These are phyloP conservation scores for Petrosia ficiformis DNA, from an alignment of 37 sponge, comb jelly and placozoan species.

Conservation along the genomic window DNA sequence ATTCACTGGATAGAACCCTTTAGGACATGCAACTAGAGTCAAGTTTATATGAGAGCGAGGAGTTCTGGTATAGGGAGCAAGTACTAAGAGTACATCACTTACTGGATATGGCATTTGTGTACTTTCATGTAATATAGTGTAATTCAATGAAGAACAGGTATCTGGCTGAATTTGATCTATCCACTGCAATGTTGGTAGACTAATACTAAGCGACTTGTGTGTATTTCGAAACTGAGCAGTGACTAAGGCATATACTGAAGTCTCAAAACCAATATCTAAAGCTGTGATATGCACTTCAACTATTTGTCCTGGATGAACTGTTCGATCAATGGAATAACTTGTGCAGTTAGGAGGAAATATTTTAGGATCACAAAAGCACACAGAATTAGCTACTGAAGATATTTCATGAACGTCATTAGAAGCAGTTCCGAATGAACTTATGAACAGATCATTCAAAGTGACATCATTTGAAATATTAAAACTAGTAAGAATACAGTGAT, in stretches of 20 bases:
- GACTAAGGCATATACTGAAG: background rate
- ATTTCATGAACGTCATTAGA: background rate
- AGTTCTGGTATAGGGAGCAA: background rate
- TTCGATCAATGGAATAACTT: background rate
- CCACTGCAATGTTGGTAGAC: background rate
- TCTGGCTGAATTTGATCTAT: background rate
- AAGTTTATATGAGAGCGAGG: background rate
- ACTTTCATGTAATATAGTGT: background rate
- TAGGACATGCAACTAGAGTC: slow-evolving; percentile 25
- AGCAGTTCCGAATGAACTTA: background rate
- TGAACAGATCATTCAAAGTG: background rate
- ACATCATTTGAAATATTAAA: background rate
- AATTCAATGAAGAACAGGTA: background rate
- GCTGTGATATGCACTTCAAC: background rate
- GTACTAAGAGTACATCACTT: background rate
- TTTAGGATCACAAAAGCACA: too few relatives aligned
- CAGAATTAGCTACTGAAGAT: background rate
- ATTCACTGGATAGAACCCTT: slow-evolving; percentile 16
- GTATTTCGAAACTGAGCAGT: background rate
- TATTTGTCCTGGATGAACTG: background rate
- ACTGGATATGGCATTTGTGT: background rate
- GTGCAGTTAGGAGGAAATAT: too few relatives aligned
- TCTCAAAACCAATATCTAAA: background rate
- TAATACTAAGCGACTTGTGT: background rate
- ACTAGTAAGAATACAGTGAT: background rate